Evolutionary conservation across 1,140 invertebrate genomes (phyloP).

Genomic region (Macrobrachium nipponense): DNA sequence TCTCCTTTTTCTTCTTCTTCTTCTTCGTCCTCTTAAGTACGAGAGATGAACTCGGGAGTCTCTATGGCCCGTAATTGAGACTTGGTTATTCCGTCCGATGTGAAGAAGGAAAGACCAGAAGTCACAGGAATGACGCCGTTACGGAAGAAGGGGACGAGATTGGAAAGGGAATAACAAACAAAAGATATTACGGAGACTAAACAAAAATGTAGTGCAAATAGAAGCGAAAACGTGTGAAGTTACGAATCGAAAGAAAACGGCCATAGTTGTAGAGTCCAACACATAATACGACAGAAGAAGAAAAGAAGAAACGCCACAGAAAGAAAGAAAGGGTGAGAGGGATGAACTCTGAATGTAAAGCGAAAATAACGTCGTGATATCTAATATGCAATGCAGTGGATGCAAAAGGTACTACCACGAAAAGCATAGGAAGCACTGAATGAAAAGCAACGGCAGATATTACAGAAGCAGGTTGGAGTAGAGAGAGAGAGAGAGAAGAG

Average conservation of each 20-base stretch:
- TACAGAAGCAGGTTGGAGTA: background rate
- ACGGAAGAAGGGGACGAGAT: background rate
- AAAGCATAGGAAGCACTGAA: background rate
- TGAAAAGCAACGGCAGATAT: background rate
- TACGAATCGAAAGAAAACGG: too few relatives aligned
- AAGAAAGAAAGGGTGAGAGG: constrained; percentile 1
- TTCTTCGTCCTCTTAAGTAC: too few relatives aligned
- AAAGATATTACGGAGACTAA: background rate
- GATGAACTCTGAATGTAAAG: background rate
- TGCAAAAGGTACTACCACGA: background rate
- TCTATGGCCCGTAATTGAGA: too few relatives aligned
- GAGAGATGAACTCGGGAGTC: too few relatives aligned
- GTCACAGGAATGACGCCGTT: too few relatives aligned
- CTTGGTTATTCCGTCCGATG: too few relatives aligned
- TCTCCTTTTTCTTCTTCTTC: too few relatives aligned
- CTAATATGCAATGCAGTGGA: background rate
- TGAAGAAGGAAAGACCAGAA: too few relatives aligned
- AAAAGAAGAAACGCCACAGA: background rate
- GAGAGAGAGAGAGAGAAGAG: background rate
- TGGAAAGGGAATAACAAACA: background rate
- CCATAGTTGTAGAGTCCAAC: too few relatives aligned
- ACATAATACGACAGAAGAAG: too few relatives aligned
- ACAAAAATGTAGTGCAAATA: background rate
- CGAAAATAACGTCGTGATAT: background rate
- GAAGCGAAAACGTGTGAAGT: background rate